These are phyloP conservation scores for Rhinoraja longicauda DNA, from an alignment of 2,797 vertebrate genomes.

Conservation along the genomic window DNA sequence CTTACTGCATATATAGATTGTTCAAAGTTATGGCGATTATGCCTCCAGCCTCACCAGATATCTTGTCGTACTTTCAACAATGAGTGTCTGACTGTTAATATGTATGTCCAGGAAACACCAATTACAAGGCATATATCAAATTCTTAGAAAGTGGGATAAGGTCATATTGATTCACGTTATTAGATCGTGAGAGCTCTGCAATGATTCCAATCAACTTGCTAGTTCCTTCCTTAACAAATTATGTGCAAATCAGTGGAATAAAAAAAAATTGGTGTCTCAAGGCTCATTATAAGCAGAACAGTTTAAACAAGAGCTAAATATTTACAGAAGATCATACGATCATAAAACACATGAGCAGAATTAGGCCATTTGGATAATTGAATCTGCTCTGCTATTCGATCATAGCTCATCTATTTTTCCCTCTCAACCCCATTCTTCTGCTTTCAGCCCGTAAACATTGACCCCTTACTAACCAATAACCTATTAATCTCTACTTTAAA, in stretches of 20 bases:
- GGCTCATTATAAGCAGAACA: background rate
- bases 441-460: no score
- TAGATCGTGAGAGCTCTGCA: no score
- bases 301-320: background rate
- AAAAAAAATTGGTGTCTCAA: background rate
- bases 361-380: no score
- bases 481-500: no score
- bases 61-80: background rate
- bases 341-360: no score
- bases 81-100: background rate
- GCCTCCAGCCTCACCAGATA: background rate
- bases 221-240: background rate
- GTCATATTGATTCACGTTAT: background rate
- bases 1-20: background rate
- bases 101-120: background rate
- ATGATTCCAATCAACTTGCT: background rate
- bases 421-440: no score
- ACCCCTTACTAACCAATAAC: no score
- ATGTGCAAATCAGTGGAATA: background rate
- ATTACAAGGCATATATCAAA: background rate
- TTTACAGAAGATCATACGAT: background rate
- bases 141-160: background rate
- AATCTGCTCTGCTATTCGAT: no score
- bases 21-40: background rate
- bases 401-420: no score